Conservation (phyloP, 2,797 vertebrate genomes). For the Poeciliopsis presidionis region DNA sequence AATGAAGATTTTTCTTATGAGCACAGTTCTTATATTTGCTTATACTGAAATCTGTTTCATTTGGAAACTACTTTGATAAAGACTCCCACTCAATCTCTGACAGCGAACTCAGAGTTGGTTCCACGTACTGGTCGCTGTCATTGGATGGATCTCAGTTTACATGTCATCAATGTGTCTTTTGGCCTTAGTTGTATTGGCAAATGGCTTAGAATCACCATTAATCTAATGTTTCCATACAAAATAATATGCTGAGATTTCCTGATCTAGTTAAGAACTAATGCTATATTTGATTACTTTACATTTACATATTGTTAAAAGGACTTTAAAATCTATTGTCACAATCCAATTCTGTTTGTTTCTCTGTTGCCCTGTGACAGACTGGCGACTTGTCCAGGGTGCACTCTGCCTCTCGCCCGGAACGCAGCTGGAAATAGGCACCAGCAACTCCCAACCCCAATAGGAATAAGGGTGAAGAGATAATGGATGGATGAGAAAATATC, state of each 20-base stretch:
- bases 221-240: slow-evolving; percentile 22
- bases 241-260: neutral
- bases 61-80: slow-evolving; percentile 72
- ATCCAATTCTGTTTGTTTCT: too few relatives aligned
- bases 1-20: slow-evolving; percentile 53
- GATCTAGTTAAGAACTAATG: neutral
- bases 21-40: slow-evolving; percentile 49
- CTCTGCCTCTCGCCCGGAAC: too few relatives aligned
- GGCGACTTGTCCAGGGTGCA: too few relatives aligned
- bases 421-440: too few relatives aligned
- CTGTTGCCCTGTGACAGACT: neutral
- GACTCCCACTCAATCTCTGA: slow-evolving; percentile 65
- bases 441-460: too few relatives aligned
- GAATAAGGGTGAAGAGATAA: too few relatives aligned
- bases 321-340: neutral
- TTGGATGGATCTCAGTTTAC: slow-evolving; percentile 40
- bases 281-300: neutral
- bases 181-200: slow-evolving; percentile 9
- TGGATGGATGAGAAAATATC: too few relatives aligned
- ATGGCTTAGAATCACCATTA: slow-evolving; percentile 9
- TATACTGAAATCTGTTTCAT: slow-evolving; percentile 69
- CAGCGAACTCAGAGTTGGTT: slow-evolving; percentile 52
- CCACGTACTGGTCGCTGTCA: slow-evolving; percentile 45
- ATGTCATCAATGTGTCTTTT: slow-evolving; percentile 43
- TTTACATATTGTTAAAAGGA: neutral